Base-by-base conservation (phyloP, 2,797 vertebrate species). In the Hoplostethus mediterraneus region DNA sequence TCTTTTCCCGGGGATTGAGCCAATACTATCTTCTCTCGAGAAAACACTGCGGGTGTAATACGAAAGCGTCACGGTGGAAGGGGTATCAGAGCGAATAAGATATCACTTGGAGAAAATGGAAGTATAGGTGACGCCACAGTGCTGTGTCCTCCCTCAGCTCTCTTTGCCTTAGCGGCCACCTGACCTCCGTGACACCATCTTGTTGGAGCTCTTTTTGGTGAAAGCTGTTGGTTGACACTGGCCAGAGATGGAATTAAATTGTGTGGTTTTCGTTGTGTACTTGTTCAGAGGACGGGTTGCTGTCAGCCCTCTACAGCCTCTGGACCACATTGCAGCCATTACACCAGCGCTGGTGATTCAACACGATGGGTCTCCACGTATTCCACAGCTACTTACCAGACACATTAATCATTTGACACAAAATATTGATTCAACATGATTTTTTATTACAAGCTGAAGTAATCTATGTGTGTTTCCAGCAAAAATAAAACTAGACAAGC, bases 11-110 rank as follows among this genome's bases (percentile, higher is more conserved):
- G 55, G 55, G 45, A 75, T 3, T 8, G 5, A 77, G 67, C 77
- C 74, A 44, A 75, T 70, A 55, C 54, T 48, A 1, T 57, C 71
- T 40, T 67, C 45, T 69, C 47, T 33, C 47, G 69, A 67, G 70
- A 40, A 83, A 86, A 87, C 74, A 63, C n/a, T 2, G 51, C 1
- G 44, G 55, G 48, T 63, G 48, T 71, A 59, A 73, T 67, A 80
- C 60, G 16, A 73, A 75, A 73, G 61, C 25, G 65, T 68, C 64
- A 47, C 48, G 0, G 16, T 16, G 63, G 61, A 69, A 70, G 21
- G 73, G 44, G 36, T 16, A 60, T 60, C 25, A 45, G 28, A 55
- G 67, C 47, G 58, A 77, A 53, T 28, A 53, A 44, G 9, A 42
- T 0, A 31, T 56, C 51, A 55, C 9, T 14, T 5, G 21, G 51